Conservation (phyloP, 2,113 vertebrate genomes). For the Myrmecobius fasciatus region DNA sequence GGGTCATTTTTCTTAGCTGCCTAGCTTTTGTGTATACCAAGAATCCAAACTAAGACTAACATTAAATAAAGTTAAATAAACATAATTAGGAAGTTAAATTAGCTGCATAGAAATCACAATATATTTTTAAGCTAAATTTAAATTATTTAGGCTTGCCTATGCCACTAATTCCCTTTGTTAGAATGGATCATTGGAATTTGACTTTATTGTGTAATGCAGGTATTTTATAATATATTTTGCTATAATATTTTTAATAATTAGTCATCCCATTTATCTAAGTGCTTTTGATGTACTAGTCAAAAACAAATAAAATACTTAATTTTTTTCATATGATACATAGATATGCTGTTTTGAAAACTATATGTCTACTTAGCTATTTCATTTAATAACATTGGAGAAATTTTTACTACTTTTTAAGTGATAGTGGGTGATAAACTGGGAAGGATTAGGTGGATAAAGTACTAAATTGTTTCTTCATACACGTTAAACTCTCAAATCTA, state of each 20-base stretch:
- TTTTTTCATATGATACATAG: conserved; percentile 8
- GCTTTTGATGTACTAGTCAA: conserved; percentile 2
- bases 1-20: not conserved
- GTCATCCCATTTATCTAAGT: conserved; percentile 28
- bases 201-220: conserved; percentile 17
- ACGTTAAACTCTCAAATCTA: not conserved
- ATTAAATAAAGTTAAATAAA: not conserved
- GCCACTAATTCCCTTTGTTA: not conserved
- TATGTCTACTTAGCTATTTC: conserved; percentile 23
- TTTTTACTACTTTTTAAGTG: conserved; percentile 30
- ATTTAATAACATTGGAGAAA: not conserved
- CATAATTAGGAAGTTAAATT: conserved; percentile 29
- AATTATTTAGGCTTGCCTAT: conserved; percentile 33
- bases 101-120: not conserved
- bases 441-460: not conserved
- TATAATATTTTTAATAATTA: conserved; percentile 30
- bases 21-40: not conserved
- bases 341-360: conserved; percentile 24
- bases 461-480: conserved; percentile 34
- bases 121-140: conserved; percentile 17
- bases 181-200: conserved; percentile 14
- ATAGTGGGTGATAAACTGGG: not conserved
- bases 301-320: conserved; percentile 2
- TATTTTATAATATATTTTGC: conserved; percentile 5
- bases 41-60: not conserved